These are phyloP conservation scores for Chlorops oryzae DNA, from an alignment of 1,140 invertebrate genomes.

Conservation along the genomic window DNA sequence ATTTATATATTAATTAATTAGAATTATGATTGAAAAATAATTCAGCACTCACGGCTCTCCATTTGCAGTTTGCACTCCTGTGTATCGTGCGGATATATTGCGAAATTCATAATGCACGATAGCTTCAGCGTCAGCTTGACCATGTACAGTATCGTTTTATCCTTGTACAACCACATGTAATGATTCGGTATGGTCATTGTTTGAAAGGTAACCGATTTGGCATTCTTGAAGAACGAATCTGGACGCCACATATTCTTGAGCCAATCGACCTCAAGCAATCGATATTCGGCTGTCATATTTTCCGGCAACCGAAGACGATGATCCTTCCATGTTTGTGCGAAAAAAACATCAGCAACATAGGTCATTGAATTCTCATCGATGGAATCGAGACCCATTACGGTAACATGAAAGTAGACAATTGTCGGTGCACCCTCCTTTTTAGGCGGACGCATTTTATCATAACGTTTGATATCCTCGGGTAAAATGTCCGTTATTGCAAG, in stretches of 20 bases:
- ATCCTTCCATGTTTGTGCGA: slow-evolving; percentile 88
- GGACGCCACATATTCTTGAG: slow-evolving; percentile 86
- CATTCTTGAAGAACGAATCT: slow-evolving; percentile 84
- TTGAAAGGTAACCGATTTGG: slow-evolving; percentile 86
- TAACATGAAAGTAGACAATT: slow-evolving; percentile 83
- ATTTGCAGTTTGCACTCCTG: slow-evolving; percentile 88
- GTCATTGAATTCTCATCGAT: slow-evolving; percentile 92
- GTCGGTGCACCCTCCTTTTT: slow-evolving; percentile 82
- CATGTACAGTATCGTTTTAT: slow-evolving; percentile 83
- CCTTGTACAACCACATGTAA: slow-evolving; percentile 82
- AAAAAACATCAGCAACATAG: slow-evolving; percentile 85
- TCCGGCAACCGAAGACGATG: slow-evolving; percentile 77
- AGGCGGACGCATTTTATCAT: slow-evolving; percentile 85
- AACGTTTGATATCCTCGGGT: slow-evolving; percentile 75
- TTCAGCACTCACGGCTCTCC: slow-evolving; percentile 73
- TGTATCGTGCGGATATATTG: slow-evolving; percentile 85
- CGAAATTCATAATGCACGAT: slow-evolving; percentile 87
- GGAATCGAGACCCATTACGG: slow-evolving; percentile 86
- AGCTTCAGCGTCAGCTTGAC: slow-evolving; percentile 77
- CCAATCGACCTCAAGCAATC: slow-evolving; percentile 80
- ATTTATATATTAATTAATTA: not conserved
- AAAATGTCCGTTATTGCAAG: slow-evolving; percentile 75
- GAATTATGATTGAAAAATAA: not conserved
- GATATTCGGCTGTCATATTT: slow-evolving; percentile 87
- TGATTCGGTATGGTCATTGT: slow-evolving; percentile 92